Conservation (phyloP, 2,797 vertebrate genomes). For the Lerista edwardsae region DNA sequence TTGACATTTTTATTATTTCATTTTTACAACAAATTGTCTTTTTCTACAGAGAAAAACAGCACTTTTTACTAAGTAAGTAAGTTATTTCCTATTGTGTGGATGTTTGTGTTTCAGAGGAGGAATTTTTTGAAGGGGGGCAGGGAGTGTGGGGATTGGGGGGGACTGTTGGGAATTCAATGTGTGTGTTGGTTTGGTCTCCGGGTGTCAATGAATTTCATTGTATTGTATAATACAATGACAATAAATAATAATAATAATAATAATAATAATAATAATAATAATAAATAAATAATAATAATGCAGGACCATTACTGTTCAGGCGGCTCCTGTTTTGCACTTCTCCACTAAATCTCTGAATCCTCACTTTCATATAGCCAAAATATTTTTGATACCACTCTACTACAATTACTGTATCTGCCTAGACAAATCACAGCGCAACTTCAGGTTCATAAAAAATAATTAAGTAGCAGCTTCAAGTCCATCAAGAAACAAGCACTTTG, state of each 20-base stretch:
- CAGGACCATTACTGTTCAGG: background rate
- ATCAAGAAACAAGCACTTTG: background rate
- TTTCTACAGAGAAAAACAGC: background rate
- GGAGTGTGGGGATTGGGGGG: too few species aligned
- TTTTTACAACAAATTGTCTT: background rate
- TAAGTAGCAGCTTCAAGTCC: fast-evolving
- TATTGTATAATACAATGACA: too few species aligned
- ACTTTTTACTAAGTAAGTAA: background rate
- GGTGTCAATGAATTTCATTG: too few species aligned
- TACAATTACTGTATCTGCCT: background rate
- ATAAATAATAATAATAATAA: too few species aligned
- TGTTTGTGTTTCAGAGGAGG: too few species aligned
- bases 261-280: too few species aligned
- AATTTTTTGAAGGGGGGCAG: too few species aligned
- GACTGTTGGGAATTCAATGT: too few species aligned
- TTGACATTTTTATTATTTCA: background rate
- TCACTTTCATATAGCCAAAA: background rate
- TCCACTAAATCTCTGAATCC: background rate
- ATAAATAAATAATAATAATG: too few species aligned
- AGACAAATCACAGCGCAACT: background rate
- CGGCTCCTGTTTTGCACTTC: too few species aligned
- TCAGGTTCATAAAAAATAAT: background rate
- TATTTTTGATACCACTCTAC: background rate
- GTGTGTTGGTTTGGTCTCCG: too few species aligned
- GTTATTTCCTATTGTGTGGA: too few species aligned